These are phyloP conservation scores for Trachelus stipa DNA, from an alignment of 2,888 invertebrate genomes.

Conservation along the genomic window DNA sequence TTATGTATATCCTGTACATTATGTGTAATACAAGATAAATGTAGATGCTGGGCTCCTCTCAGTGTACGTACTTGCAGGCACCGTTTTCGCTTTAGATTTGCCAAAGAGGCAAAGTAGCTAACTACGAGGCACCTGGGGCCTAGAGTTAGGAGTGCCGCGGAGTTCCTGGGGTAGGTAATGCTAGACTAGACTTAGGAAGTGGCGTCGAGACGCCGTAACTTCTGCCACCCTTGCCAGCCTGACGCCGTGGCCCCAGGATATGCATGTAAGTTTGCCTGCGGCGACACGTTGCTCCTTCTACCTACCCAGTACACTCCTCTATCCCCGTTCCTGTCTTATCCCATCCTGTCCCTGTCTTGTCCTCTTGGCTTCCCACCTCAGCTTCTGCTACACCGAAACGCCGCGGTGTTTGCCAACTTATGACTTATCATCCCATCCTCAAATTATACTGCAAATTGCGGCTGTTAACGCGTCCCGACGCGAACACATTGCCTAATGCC, in stretches of 20 bases:
- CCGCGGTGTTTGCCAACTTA: not conserved
- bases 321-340: constrained; percentile 39
- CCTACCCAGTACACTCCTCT: too few relatives aligned
- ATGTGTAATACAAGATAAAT: constrained; percentile 18
- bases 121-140: constrained; percentile 49
- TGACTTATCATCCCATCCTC: too few relatives aligned
- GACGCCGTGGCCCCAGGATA: constrained; percentile 52
- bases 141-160: constrained; percentile 27
- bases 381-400: not conserved
- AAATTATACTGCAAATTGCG: too few relatives aligned
- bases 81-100: constrained; percentile 42
- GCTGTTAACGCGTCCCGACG: too few relatives aligned
- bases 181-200: constrained; percentile 58
- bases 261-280: constrained; percentile 55
- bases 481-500: too few relatives aligned
- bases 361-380: constrained; percentile 9
- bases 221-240: constrained; percentile 59
- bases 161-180: constrained; percentile 40
- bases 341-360: constrained; percentile 48
- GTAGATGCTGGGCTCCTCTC: constrained; percentile 15
- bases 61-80: too few relatives aligned
- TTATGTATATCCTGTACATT: constrained; percentile 26
- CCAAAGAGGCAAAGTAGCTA: constrained; percentile 48
- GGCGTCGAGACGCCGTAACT: constrained; percentile 65
- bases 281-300: constrained; percentile 47